Base-by-base conservation (phyloP, 37 sponge, comb jelly and placozoan species). In the Lycopodina hypogea region DNA sequence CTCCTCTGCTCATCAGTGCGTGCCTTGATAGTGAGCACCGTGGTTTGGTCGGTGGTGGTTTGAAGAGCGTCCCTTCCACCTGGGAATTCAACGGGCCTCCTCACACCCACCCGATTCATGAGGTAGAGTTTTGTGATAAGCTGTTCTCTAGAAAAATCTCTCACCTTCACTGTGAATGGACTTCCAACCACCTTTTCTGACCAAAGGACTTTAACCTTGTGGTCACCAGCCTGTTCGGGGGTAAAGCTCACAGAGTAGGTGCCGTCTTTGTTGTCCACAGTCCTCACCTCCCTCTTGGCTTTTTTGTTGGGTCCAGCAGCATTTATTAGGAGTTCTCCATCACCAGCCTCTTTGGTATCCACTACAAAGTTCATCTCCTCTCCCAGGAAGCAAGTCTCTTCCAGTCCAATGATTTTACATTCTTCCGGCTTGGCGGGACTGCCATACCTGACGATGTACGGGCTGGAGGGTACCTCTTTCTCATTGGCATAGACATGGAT, bases 401-500 rank as follows among this genome's bases (percentile, higher is more conserved):
- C 42, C 22, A 69, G 9, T 3, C 40, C 68, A n/a, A n/a, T 32
- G 18, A 90, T 77, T 30, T 62, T 60, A 50, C 29, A 34, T 41
- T 29, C 67, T 38, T 68, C 80, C 53, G 94, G 92, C 38, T 74
- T 76, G 24, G 86, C 71, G 21, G 92, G 92, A 22, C 40, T 39
- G 12, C 67, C 68, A 21, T 84, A 85, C 48, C 71, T 78, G 21
- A 94, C 61, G 50, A 88, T 71, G 32, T 81, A 82, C 2, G 95
- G 95, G 69, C 89, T 88, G 14, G 80, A 76, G 11, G 73, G 38
- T 6, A 91, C 29, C 51, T 94, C 86, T 38, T 74, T 75, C 32
- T 83, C 81, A 2, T 83, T 80, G 34, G 33, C 63, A 24, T 38
- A 78, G 6, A 87, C 45, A 34, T 83, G 83, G 29, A 91, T 53